Base-by-base conservation (phyloP, 2,888 invertebrate genomes). In the Lottia gigantea region DNA sequence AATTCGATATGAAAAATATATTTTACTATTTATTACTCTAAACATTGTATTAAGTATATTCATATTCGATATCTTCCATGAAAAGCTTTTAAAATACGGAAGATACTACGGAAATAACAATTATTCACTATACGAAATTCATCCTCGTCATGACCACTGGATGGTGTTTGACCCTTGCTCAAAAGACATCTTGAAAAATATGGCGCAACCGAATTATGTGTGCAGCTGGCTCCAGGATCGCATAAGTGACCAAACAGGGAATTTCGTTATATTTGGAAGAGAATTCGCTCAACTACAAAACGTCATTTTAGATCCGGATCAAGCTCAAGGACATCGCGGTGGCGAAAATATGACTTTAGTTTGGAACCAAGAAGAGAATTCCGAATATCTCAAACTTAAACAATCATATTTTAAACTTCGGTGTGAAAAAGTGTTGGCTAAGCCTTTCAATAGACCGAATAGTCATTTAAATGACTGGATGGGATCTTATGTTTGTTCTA, bases 281-380 rank as follows among this genome's bases (percentile, higher is more conserved):
- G 49, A 70, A 19, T 78, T 80, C 70, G 80, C 80, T 6, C 63
- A 64, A 26, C 55, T 81, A 19, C 55, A 19, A 12, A 71, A 77
- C 62, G 76, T 78, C 55, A 63, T 76, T 16, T n/a, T 81, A n/a
- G 70, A 79, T 62, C 79, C 79, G 14, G 26, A 15, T 14, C 70
- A 68, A 19, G 73, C 72, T 16, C 15, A 47, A 12, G 80, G 80
- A 7, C 68, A 67, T 8, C 74, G 70, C 49, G 83, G 82, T 0
- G 83, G 82, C 14, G 82, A 82, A 66, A 73, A 75, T 47, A 73
- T 83, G 0, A 68, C 73, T 8, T 61, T 70, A 0, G 83, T 85
- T 1, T 62, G 81, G 64, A 78, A 82, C 67, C 84, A 82, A 67
- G 64, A 70, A 0, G 84, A 84, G 63, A 65, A 71, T 2, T 71